Conservation (phyloP, 1,140 invertebrate species). For the Papilio glaucus region DNA sequence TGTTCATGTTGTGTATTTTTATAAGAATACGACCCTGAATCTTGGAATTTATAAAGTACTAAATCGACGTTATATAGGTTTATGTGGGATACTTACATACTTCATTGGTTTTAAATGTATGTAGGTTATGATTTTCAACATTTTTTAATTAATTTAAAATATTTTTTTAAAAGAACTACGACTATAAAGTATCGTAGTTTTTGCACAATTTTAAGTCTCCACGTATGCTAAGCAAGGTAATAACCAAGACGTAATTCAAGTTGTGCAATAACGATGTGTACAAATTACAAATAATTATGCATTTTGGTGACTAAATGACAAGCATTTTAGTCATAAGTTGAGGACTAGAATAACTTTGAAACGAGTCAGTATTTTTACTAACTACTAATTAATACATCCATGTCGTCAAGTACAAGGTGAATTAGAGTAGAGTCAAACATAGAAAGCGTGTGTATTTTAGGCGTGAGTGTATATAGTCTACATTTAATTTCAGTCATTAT, state of each 20-base stretch:
- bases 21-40: background rate
- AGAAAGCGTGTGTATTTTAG: background rate
- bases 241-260: constrained; percentile 45
- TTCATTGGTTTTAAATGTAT: background rate
- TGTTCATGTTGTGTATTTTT: background rate
- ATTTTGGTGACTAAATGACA: constrained; percentile 55
- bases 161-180: background rate
- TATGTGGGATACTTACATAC: constrained; percentile 15
- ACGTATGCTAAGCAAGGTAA: background rate
- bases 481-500: background rate
- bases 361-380: constrained; percentile 48
- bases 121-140: background rate
- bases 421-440: constrained; percentile 15
- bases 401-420: constrained; percentile 34
- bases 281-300: constrained; percentile 70
- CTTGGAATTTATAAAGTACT: background rate
- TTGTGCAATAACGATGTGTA: constrained; percentile 77
- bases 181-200: background rate
- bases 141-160: too few relatives aligned
- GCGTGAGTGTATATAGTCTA: background rate
- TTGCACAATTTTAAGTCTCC: background rate
- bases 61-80: background rate
- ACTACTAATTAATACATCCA: constrained; percentile 36
- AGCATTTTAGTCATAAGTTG: constrained; percentile 62
- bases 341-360: constrained; percentile 76